Evolutionary conservation across 2,113 vertebrate genomes (phyloP), one percentile per base, ranked within the genome.

Genomic region (Amphilophus citrinellus): DNA sequence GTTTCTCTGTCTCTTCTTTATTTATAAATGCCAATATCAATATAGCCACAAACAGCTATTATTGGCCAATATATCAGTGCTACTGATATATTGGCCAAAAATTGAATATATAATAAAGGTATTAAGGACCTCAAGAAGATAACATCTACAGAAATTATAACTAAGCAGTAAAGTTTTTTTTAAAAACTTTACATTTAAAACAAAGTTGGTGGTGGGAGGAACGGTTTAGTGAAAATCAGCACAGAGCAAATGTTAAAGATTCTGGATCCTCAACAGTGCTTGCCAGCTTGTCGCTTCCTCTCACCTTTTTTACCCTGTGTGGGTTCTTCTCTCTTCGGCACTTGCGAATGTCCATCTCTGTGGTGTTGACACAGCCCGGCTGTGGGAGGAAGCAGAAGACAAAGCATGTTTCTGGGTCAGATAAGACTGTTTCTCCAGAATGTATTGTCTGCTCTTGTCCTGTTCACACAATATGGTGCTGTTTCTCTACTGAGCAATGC

Each of bases 321-420:
- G 98, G 98, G 91, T 98, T 98, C 95, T 96, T 98, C 96, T 99
- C 97, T 86, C 97, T 96, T 20, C 98, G 96, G 84, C 98, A 99
- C 94, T 99, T 99, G 93, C 98, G 97, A 88, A 99, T 99, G 90
- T 99, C 98, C 98, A 99, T 99, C 95, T 99, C 98, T 11, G 98
- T 99, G 89, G 98, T 99, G 94, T 99, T 99, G 93, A 99, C 98
- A 88, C 98, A 99, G 86, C 98, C 98, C 15, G 98, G 98, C 98
- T 99, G 95, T 94, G 80, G 85, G 80, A 89, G 76, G 85, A n/a
- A 80, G 82, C 78, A 53, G 79, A 27, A 87, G 62, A 85, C 65
- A 90, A 56, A 61, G 63, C 17, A 22, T 83, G 82, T 83, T 84
- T 91, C 71, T 76, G 61, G 82, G 63, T 93, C 90, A 91, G 89